Percentiles rank a stretch among this genome's conserved stretches.
phyloP scores from a whole-genome alignment of 2,113 vertebrate species.

The Melanocharis versteri region DNA sequence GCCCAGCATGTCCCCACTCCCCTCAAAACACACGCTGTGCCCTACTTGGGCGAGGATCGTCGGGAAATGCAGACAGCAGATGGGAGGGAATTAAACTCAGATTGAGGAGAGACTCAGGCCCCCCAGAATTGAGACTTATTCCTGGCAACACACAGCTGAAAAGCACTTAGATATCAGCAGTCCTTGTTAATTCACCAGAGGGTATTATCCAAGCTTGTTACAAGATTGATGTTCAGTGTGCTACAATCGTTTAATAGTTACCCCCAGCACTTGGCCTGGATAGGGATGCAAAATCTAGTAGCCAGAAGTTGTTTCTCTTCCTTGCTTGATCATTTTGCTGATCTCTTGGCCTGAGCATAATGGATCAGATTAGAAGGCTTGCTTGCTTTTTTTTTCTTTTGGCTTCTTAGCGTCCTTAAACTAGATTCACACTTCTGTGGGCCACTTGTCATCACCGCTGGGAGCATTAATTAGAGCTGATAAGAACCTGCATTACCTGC shows the following conservation, averaged over 20 bases:
- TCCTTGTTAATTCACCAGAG: constrained; percentile 46
- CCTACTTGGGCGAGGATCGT: constrained; percentile 69
- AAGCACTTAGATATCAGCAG: constrained; percentile 31
- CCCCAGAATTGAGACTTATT: constrained; percentile 56
- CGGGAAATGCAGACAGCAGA: constrained; percentile 74
- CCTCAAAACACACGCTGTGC: neutral
- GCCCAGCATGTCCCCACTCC: neutral
- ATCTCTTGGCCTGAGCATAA: neutral
- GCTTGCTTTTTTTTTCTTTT: neutral
- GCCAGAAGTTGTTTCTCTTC: constrained; percentile 31
- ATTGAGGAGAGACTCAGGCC: constrained; percentile 57
- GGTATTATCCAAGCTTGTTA: constrained; percentile 58
- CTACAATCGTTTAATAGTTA: neutral
- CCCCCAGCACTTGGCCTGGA: neutral
- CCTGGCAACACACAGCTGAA: constrained; percentile 28
- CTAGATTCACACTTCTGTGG: neutral
- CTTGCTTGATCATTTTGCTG: constrained; percentile 36
- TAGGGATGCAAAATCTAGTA: neutral
- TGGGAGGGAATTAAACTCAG: constrained; percentile 75
- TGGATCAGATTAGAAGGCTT: constrained; percentile 9
- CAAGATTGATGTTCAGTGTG: constrained; percentile 38
- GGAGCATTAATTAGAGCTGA: neutral
- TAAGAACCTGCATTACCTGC: constrained; percentile 10
- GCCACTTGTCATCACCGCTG: neutral
- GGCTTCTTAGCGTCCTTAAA: neutral